phyloP scores from a whole-genome alignment of 2,797 vertebrate species.

The Melanotaenia nigrans region DNA sequence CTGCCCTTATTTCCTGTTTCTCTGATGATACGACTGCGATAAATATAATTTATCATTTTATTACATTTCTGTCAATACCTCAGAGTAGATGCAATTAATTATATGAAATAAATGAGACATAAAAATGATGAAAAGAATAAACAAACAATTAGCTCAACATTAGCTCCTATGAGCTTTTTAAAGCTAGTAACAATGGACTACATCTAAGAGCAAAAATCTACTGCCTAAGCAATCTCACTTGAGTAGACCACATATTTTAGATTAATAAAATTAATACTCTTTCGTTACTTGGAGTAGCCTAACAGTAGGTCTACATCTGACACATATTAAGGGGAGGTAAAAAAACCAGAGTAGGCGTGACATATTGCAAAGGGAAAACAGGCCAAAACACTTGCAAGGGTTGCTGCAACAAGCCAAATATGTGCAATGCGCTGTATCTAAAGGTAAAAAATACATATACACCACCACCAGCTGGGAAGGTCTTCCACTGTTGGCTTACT shows the following conservation, averaged over 20 bases:
- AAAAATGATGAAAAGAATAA: not conserved
- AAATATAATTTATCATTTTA: not conserved
- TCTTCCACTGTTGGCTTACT: slow-evolving; percentile 20
- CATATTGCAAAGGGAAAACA: slow-evolving; percentile 25
- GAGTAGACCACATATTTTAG: not conserved
- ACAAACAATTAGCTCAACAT: not conserved
- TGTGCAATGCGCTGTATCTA: slow-evolving; percentile 14
- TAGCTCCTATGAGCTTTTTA: not conserved
- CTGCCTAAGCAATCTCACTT: not conserved
- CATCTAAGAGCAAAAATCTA: not conserved
- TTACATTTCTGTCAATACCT: not conserved
- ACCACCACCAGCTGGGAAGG: slow-evolving; percentile 31
- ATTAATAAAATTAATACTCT: slow-evolving; percentile 15
- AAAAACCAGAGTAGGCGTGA: slow-evolving; percentile 26
- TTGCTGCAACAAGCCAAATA: slow-evolving; percentile 9
- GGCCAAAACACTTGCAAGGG: not conserved
- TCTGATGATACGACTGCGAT: too few relatives aligned
- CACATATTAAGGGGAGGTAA: slow-evolving; percentile 48
- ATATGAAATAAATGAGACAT: not conserved
- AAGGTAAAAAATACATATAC: slow-evolving; percentile 12
- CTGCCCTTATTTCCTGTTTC: too few relatives aligned
- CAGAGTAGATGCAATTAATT: not conserved
- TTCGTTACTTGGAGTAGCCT: not conserved
- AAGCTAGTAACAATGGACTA: not conserved
- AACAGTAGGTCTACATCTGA: slow-evolving; percentile 29